Evolutionary conservation across 37 sponge, comb jelly and placozoan species (phyloP), one percentile per base, ranked within the genome.

Genomic region (Eunapius fragilis): DNA sequence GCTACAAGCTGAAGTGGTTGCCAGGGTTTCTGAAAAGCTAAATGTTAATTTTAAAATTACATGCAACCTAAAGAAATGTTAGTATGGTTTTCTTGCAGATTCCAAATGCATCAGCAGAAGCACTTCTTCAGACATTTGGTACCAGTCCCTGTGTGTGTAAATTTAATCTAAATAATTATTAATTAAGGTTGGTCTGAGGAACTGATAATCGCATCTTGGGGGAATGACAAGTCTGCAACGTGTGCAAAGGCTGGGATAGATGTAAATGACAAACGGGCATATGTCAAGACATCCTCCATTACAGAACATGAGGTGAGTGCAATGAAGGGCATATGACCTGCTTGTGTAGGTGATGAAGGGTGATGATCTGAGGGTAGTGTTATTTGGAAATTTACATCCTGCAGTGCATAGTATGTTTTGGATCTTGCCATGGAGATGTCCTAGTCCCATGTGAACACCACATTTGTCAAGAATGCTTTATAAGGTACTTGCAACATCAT

Each of bases 381-480:
- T n/a, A n/a, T n/a, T n/a, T n/a, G n/a, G n/a, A n/a, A n/a, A n/a
- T 41, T 41, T 41, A 41, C 41, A 6, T 41, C 6, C 41, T 41
- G 41, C 58, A 58, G 58, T 58, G 58, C 58, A 58, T 13, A 17
- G 17, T 58, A 17, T 58, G 58, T 19, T 58, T 58, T 58, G 58
- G 22, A 19, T 17, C 19, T 58, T 58, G 58, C 58, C 58, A 58
- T 58, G 58, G 58, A 58, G 58, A 58, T 19, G 68, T 82, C n/a
- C 27, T 28, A 0, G 75, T 92, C 12, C 87, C 90, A 0, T 95
- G 96, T 81, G 83, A 84, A 37, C 96, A 95, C 47, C 11, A 72
- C 79, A 90, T 90, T 78, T 95, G 96, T 71, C 41, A 25, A 28
- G 86, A 85, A 14, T 95, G 96, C 80, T 95, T 93, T 93, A 91